phyloP scores from a whole-genome alignment of 64 coral and sea anemone genomes.

The Catalaphyllia jardinei region DNA sequence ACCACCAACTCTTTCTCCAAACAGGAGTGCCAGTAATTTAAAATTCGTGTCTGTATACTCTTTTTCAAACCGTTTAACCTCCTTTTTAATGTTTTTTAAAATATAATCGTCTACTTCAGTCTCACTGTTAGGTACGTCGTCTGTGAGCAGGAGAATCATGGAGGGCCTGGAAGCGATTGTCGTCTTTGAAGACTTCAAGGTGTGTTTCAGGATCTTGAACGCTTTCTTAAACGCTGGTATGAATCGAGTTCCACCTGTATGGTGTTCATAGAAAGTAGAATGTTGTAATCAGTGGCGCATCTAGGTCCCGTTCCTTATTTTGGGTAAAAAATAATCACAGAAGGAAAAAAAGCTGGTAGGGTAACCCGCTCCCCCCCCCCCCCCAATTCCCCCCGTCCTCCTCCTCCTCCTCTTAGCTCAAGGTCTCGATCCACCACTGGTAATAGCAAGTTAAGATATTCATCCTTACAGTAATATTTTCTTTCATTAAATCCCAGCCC shows the following conservation, averaged over 20 bases:
- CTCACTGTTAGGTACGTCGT: slow-evolving; percentile 22
- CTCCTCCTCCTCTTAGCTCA: too few species aligned
- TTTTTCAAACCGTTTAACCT: not conserved
- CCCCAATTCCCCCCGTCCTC: too few species aligned
- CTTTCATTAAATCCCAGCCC: too few species aligned
- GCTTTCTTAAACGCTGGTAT: slow-evolving; percentile 57
- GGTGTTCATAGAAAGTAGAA: not conserved
- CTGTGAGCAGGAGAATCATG: slow-evolving; percentile 67
- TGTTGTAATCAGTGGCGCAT: too few species aligned
- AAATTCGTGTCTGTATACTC: not conserved
- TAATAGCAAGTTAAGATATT: not conserved
- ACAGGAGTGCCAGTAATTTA: slow-evolving; percentile 2
- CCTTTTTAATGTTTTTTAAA: not conserved
- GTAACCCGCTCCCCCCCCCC: too few species aligned
- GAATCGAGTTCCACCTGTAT: slow-evolving; percentile 71
- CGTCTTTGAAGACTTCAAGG: slow-evolving; percentile 1
- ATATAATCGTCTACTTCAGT: not conserved
- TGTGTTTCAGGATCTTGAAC: slow-evolving; percentile 48
- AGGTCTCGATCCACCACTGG: too few species aligned
- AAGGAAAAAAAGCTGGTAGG: too few species aligned
- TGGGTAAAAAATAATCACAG: too few species aligned
- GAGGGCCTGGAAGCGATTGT: slow-evolving; percentile 7
- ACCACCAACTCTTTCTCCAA: slow-evolving; percentile 29
- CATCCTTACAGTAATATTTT: too few species aligned
- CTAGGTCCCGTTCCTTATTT: too few species aligned